A percentile compares a stretch with the other conserved stretches of the same genome.
Conservation (phyloP, 1,140 invertebrate genomes). For the Triops cancriformis region DNA sequence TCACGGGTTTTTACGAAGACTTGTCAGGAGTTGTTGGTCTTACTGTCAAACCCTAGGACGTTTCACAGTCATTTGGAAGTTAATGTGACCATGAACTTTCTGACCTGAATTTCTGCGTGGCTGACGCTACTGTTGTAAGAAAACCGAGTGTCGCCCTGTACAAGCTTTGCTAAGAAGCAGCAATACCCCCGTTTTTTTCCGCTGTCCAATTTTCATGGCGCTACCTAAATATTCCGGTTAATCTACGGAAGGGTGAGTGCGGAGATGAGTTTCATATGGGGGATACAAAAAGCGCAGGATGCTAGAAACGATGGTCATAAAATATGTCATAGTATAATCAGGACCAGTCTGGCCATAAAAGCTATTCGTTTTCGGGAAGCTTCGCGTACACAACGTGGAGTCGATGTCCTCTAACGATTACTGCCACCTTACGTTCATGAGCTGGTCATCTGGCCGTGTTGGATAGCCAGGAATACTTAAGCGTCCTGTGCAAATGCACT, state of each 20-base stretch:
- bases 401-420: neutral
- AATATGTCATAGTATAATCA: neutral
- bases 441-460: neutral
- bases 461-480: neutral
- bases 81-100: neutral
- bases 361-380: neutral
- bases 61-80: neutral
- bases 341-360: neutral
- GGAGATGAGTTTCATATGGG: too few relatives aligned
- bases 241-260: too few relatives aligned
- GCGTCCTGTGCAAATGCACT: neutral
- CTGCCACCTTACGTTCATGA: neutral
- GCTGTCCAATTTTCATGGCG: too few relatives aligned
- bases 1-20: neutral
- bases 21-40: neutral
- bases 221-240: too few relatives aligned
- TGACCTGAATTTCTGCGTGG: neutral
- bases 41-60: neutral
- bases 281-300: neutral
- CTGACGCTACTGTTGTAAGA: neutral
- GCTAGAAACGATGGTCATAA: neutral
- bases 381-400: neutral
- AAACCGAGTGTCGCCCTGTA: neutral
- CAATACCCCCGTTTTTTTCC: too few relatives aligned
- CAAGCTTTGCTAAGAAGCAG: too few relatives aligned